Evolutionary conservation across 2,113 vertebrate genomes (phyloP), one percentile per base, ranked within the genome.

Genomic region (Clupea harengus): DNA sequence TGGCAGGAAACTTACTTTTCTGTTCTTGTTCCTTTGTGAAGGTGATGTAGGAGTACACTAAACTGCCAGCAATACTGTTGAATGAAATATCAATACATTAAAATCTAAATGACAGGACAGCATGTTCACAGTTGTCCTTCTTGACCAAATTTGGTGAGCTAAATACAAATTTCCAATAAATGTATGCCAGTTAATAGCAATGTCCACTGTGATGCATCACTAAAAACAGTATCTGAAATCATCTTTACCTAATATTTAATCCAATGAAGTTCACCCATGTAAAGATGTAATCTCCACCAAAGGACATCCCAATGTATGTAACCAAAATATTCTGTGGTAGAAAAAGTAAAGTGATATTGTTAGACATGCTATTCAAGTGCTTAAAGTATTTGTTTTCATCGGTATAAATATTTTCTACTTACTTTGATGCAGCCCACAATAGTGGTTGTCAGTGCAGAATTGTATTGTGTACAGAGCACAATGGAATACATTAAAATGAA

Each of bases 361-460:
- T 2, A 64, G 47, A 84, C 20, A 11, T 83, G 72, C 25, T 25
- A 75, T 20, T 50, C 32, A 4, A 44, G 28, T 72, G 25, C 25
- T 60, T 5, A 60, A 60, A 22, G 54, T 60, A 6, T 60, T 22
- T 17, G 15, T 60, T 22, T 15, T 8, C 15, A 11, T 52, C 50
- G 17, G 13, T 60, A 5, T 22, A 22, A 22, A 72, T 72, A 32
- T 28, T 1, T 72, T 32, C 28, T 7, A 64, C 94, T 92, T 78
- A 99, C 98, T 96, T 99, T 99, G 92, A 99, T 96, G 89, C 98
- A 99, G 85, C 98, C 98, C 88, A 99, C 97, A 32, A 99, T 99
- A 22, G 97, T 97, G 60, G 98, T 99, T 20, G 98, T 99, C 13
- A 99, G 94, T 39, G 98, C 97, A 1, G 98, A 99, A 89, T 99